Conservation (phyloP, 2,113 vertebrate species). For the Sinocyclocheilus anophthalmus region DNA sequence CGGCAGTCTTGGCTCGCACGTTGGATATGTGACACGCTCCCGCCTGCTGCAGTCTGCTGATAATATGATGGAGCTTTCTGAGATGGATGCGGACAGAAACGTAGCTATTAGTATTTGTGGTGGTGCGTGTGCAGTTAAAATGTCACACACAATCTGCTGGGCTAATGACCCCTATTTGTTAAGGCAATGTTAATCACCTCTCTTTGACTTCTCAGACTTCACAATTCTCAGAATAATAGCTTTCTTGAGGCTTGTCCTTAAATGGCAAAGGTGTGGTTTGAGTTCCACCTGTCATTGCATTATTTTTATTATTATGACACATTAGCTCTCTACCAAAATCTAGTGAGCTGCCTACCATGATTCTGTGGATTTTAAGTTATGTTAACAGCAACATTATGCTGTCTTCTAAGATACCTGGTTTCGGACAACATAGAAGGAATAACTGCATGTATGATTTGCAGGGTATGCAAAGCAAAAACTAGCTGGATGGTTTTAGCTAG, state of each 20-base stretch:
- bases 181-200: constrained; percentile 27
- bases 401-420: neutral
- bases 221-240: constrained; percentile 19
- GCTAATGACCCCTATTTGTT: constrained; percentile 63
- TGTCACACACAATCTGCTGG: constrained; percentile 70
- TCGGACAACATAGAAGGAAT: neutral
- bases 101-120: constrained; percentile 69
- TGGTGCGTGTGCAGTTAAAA: constrained; percentile 68
- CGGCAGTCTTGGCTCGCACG: constrained; percentile 66
- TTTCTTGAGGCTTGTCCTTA: neutral
- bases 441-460: too few species aligned
- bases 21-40: constrained; percentile 66
- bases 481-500: too few species aligned
- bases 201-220: neutral
- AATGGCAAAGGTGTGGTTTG: constrained; percentile 10
- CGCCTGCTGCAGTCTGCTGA: constrained; percentile 71
- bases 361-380: neutral
- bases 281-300: neutral
- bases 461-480: too few species aligned
- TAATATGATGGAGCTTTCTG: constrained; percentile 73
- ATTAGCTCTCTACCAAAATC: neutral
- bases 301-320: constrained; percentile 1
- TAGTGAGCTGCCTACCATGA: neutral
- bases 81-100: constrained; percentile 63
- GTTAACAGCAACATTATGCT: neutral